These are phyloP conservation scores for Petrolisthes manimaculis DNA, from an alignment of 2,888 invertebrate genomes.

Conservation along the genomic window DNA sequence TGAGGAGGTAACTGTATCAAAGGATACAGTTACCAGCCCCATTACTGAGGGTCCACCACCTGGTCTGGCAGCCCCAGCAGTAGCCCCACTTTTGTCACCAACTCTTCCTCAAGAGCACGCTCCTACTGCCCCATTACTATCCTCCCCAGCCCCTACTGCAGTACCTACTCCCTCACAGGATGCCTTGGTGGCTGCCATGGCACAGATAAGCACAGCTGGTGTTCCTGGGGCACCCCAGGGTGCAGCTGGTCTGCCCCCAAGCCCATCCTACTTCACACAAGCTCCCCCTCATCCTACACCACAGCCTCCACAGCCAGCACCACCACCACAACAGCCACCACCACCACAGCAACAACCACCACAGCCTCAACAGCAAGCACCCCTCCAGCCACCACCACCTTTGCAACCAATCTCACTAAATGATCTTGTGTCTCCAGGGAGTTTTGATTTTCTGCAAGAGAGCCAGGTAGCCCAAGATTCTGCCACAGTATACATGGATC, in stretches of 20 bases:
- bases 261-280: conserved; percentile 54
- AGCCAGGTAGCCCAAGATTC: conserved; percentile 76
- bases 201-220: conserved; percentile 43
- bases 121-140: background rate
- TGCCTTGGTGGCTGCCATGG: conserved; percentile 52
- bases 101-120: conserved; percentile 44
- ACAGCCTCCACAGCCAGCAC: conserved; percentile 36
- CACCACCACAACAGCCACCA: conserved; percentile 14
- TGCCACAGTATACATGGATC: conserved; percentile 70
- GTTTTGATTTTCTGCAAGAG: conserved; percentile 80
- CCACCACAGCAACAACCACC: conserved; percentile 36
- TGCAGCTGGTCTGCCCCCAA: conserved; percentile 30
- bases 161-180: conserved; percentile 47
- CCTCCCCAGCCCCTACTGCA: background rate
- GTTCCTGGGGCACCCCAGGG: conserved; percentile 38
- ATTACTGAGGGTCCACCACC: conserved; percentile 53
- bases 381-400: conserved; percentile 52
- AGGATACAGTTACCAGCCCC: conserved; percentile 31
- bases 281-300: conserved; percentile 37
- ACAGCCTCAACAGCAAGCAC: conserved; percentile 68
- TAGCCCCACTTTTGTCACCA: conserved; percentile 33
- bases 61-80: conserved; percentile 37
- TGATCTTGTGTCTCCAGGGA: conserved; percentile 60
- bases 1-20: conserved; percentile 23
- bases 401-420: conserved; percentile 59